A percentile compares a stretch with the other conserved stretches of the same genome.
Conservation (phyloP, 2,888 invertebrate genomes). For the Trichogramma evanescens region DNA sequence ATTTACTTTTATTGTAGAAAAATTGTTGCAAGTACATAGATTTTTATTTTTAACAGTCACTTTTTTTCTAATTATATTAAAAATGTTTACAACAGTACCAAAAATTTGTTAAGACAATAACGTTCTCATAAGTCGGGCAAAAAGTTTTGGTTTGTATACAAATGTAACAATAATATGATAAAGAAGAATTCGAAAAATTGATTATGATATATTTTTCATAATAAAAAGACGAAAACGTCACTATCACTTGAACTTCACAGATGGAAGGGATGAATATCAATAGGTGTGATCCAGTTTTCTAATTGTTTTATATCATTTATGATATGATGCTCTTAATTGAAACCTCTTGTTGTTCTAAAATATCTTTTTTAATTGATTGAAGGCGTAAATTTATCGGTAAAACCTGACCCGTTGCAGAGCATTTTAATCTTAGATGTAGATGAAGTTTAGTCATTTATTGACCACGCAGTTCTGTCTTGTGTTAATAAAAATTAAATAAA, state of each 20-base stretch:
- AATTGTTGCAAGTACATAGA: slow-evolving; percentile 19
- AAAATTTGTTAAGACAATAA: slow-evolving; percentile 32
- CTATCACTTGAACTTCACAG: slow-evolving; percentile 9
- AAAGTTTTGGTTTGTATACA: slow-evolving; percentile 33
- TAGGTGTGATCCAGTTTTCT: slow-evolving; percentile 12
- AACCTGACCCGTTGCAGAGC: slow-evolving; percentile 11
- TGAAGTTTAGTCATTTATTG: slow-evolving; percentile 33
- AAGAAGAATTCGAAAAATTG: slow-evolving; percentile 33
- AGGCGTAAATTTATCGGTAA: slow-evolving; percentile 39
- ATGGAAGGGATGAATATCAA: slow-evolving; percentile 12
- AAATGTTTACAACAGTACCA: slow-evolving; percentile 40
- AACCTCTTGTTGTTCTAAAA: slow-evolving; percentile 22
- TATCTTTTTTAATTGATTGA: slow-evolving; percentile 42
- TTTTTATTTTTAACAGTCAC: slow-evolving; percentile 15
- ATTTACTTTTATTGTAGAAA: slow-evolving; percentile 22
- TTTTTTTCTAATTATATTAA: slow-evolving; percentile 29
- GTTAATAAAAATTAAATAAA: slow-evolving; percentile 17
- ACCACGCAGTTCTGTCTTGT: slow-evolving; percentile 27
- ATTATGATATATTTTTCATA: slow-evolving; percentile 11
- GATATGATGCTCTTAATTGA: slow-evolving; percentile 17
- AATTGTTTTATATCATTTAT: slow-evolving; percentile 10
- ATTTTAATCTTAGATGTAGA: slow-evolving; percentile 20
- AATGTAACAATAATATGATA: slow-evolving; percentile 42
- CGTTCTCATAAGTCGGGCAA: slow-evolving; percentile 26
- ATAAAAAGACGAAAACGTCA: neutral